These are phyloP conservation scores for Nymphalis urticae DNA, from an alignment of 2,888 invertebrate genomes.

Conservation along the genomic window DNA sequence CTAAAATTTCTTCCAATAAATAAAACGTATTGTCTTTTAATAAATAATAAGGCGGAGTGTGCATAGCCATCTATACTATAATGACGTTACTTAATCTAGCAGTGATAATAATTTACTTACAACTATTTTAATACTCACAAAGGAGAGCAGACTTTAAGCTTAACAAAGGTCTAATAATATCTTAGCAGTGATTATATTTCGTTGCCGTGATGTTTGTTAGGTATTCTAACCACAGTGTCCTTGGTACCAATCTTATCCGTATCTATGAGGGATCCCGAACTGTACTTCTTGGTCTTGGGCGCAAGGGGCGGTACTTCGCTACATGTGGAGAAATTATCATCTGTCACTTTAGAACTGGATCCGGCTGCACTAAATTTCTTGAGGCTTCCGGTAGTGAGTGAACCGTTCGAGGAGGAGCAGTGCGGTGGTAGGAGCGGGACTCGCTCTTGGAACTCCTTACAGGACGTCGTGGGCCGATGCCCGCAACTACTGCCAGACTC, in stretches of 20 bases:
- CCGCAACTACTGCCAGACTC: constrained; percentile 63
- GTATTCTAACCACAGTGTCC: constrained; percentile 75
- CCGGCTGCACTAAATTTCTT: constrained; percentile 67
- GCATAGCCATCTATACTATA: constrained; percentile 39
- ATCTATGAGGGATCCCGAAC: constrained; percentile 73
- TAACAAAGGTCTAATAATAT: constrained; percentile 14
- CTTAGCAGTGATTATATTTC: constrained; percentile 46
- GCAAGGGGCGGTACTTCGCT: constrained; percentile 72
- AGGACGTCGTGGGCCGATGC: constrained; percentile 58
- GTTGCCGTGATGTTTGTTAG: constrained; percentile 67
- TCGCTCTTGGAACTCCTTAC: constrained; percentile 66
- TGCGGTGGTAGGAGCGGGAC: constrained; percentile 72
- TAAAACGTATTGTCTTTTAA: constrained; percentile 30
- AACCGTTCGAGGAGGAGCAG: constrained; percentile 74
- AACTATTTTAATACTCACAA: constrained; percentile 18
- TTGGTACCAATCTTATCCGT: constrained; percentile 66
- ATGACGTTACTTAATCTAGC: constrained; percentile 40
- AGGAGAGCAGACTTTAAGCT: constrained; percentile 18
- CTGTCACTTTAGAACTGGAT: constrained; percentile 60
- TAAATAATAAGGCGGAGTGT: constrained; percentile 43
- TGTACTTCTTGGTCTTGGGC: constrained; percentile 72
- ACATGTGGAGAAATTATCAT: constrained; percentile 70
- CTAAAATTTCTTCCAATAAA: constrained; percentile 6
- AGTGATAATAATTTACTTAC: constrained; percentile 36
- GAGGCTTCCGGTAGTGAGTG: constrained; percentile 68